A percentile compares a stretch with the other conserved stretches of the same genome.
phyloP scores from a whole-genome alignment of 1,140 invertebrate genomes.

The Musca domestica region DNA sequence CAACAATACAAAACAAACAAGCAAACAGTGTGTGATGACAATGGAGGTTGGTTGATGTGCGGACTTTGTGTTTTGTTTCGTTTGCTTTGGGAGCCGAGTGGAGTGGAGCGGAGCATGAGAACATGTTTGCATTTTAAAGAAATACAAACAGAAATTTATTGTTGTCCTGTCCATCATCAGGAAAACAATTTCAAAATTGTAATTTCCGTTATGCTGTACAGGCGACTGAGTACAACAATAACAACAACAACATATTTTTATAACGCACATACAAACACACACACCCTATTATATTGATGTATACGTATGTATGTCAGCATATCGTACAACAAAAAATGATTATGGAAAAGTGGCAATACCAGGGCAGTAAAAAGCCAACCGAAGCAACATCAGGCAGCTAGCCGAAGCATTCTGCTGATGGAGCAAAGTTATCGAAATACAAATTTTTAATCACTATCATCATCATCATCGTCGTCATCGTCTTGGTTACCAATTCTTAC shows the following conservation, averaged over 20 bases:
- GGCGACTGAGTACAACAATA: conserved; percentile 10
- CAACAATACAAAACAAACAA: too few relatives aligned
- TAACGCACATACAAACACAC: too few relatives aligned
- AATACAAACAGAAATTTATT: conserved; percentile 20
- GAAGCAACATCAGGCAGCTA: not conserved
- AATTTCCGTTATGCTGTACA: conserved; percentile 18
- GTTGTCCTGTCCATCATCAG: conserved; percentile 20
- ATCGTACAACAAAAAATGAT: too few relatives aligned
- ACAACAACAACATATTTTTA: not conserved
- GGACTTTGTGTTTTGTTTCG: too few relatives aligned
- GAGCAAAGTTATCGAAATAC: not conserved
- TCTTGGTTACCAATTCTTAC: conserved; percentile 4
- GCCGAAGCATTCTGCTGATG: not conserved
- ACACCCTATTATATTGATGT: too few relatives aligned
- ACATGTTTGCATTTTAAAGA: conserved; percentile 8
- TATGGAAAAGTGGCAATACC: not conserved
- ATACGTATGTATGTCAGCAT: too few relatives aligned
- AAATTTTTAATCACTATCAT: conserved; percentile 7
- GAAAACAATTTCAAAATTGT: conserved; percentile 22
- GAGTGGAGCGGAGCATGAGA: too few relatives aligned
- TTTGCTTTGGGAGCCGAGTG: too few relatives aligned
- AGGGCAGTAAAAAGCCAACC: not conserved
- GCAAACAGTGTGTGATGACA: too few relatives aligned
- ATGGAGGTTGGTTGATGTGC: too few relatives aligned
- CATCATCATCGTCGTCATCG: not conserved